Base-by-base conservation (phyloP, 2,888 invertebrate genomes). In the Epiblema foenella region DNA sequence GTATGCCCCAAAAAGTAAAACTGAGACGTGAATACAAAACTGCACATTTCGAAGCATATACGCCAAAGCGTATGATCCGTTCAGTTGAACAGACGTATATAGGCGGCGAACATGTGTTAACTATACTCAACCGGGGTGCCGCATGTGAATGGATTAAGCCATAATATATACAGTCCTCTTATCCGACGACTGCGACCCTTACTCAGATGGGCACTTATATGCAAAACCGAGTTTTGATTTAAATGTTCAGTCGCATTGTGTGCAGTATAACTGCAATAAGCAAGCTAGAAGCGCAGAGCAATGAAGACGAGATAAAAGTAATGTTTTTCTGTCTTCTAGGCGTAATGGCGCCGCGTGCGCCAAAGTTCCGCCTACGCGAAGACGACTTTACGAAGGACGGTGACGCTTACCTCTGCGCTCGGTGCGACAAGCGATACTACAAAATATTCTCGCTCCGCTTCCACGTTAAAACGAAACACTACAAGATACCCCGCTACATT, bases 401-500 rank as follows among this genome's bases (percentile, higher is more conserved):
- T 7, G 80, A 79, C 12, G 58, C 59, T 0, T 85, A 80, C 77
- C 68, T 75, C 11, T 90, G 90, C 76, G 18, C 75, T 9, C 77
- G 78, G 33, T 90, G 90, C 75, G 85, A 86, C 15, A 88, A 85
- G 59, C 73, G 60, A 2, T 90, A 89, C 74, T 78, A 81, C 63
- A 88, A 87, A 71, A 60, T 78, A 2, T 77, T 72, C 73, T 84
- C 89, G 0, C 73, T 91, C 0, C 77, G 81, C 9, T 82, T 78
- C 65, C 90, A 91, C 59, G 76, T 90, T 12, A 87, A 86, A 74
- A 81, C 82, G 0, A 87, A 86, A 73, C 91, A 90, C 51, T 90
- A 88, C 69, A 86, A 83, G 59, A 82, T 88, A 60, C 82, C 87
- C 0, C 77, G 79, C 18, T 85, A 75, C 73, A 52, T 49, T 0